Evolutionary conservation across 2,888 invertebrate species (phyloP).

Genomic region (Ornithoptera alexandrae): DNA sequence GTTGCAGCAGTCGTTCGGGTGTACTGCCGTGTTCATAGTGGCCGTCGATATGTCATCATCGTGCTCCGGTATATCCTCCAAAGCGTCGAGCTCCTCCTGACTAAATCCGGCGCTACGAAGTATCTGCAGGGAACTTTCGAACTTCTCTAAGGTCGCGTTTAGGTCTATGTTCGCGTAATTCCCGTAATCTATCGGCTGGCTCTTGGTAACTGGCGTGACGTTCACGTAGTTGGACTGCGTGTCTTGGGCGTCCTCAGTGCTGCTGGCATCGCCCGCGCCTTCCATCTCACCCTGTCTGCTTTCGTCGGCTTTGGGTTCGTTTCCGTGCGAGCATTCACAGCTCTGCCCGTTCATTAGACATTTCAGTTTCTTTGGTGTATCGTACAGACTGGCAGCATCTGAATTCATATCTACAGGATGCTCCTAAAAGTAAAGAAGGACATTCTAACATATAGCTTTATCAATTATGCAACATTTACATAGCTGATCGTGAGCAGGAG

Average conservation of each 20-base stretch:
- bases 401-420: conserved; percentile 58
- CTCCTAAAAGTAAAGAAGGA: conserved; percentile 52
- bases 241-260: conserved; percentile 57
- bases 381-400: conserved; percentile 81
- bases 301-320: conserved; percentile 78
- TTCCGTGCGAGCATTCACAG: conserved; percentile 79
- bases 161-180: conserved; percentile 89
- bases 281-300: conserved; percentile 38
- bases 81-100: conserved; percentile 75
- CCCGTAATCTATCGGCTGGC: conserved; percentile 62
- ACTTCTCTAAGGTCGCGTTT: conserved; percentile 86
- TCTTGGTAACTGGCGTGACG: conserved; percentile 62
- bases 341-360: conserved; percentile 81
- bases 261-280: conserved; percentile 42
- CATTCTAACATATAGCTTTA: not conserved
- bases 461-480: too few relatives aligned
- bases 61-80: conserved; percentile 72
- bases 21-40: conserved; percentile 64
- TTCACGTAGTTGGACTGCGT: conserved; percentile 76
- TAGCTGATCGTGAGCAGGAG: too few relatives aligned
- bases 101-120: conserved; percentile 81
- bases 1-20: conserved; percentile 62
- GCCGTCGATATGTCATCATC: conserved; percentile 69
- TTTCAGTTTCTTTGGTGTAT: conserved; percentile 87
- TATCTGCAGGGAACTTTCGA: conserved; percentile 87